These are phyloP conservation scores for Thunnus albacares DNA, from an alignment of 2,797 vertebrate genomes.

Conservation along the genomic window DNA sequence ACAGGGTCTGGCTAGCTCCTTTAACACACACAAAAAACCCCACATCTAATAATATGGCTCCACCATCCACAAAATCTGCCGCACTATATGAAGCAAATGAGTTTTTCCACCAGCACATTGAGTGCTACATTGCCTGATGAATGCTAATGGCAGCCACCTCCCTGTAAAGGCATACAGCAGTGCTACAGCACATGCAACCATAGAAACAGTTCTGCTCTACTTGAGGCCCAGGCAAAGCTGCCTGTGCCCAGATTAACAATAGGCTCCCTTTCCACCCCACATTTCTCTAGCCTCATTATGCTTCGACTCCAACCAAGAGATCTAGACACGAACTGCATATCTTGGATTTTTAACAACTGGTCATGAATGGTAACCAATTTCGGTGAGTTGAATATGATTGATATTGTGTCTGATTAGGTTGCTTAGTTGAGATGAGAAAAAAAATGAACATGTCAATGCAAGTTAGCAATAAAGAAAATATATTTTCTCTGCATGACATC, in stretches of 20 bases:
- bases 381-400: conserved; percentile 7
- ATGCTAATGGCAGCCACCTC: conserved; percentile 81
- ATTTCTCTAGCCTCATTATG: conserved; percentile 70
- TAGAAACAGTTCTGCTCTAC: conserved; percentile 86
- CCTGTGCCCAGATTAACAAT: conserved; percentile 83
- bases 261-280: conserved; percentile 67
- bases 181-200: conserved; percentile 80
- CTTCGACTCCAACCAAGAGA: conserved; percentile 48
- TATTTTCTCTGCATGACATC: not conserved
- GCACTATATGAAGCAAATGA: conserved; percentile 75
- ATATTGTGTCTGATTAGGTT: not conserved
- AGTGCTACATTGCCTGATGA: conserved; percentile 76
- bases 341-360: conserved; percentile 22
- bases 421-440: not conserved
- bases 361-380: conserved; percentile 27
- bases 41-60: conserved; percentile 58
- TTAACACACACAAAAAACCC: conserved; percentile 13
- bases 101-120: conserved; percentile 68
- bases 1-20: conserved; percentile 21
- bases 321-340: conserved; percentile 24
- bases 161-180: conserved; percentile 76
- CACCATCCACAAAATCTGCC: conserved; percentile 61
- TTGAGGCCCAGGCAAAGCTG: conserved; percentile 72
- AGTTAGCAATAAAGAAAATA: not conserved
- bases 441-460: not conserved